Evolutionary conservation across 2,797 vertebrate species (phyloP), one percentile per base, ranked within the genome.

Genomic region (Picus viridis): DNA sequence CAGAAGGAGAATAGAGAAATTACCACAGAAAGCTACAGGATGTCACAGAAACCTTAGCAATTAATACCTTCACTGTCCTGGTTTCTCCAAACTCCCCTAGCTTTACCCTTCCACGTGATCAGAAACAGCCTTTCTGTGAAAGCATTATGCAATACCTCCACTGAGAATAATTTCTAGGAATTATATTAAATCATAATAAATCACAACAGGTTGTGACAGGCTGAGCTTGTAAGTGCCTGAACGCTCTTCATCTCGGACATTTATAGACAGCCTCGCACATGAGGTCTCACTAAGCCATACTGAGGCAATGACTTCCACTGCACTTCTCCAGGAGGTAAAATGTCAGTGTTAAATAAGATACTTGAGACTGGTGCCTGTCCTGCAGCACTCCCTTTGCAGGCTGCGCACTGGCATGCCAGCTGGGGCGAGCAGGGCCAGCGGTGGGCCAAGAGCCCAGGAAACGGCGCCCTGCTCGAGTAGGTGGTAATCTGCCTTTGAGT

Each of bases 371-470:
- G 29, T 10, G 27, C 13, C 3, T 3, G 34, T 80, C 59, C 84
- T 87, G 59, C 73, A 89, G 87, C 80, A 4, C 20, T 64, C 49
- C 16, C 56, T 71, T 13, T 16, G 3, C 32, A 68, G 71, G 53
- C 57, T 4, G 2, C 6, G 36, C 13, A 5, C 19, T 68, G 86
- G 56, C 34, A n/a, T 2, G 1, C 16, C 41, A 75, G 43, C 36
- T 1, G 1, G 84, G 73, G 84, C 51, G 14, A 69, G 30, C 0
- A 0, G 6, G 79, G 68, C 85, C 73, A 89, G 64, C 3, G 7
- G 32, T 5, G n/a, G 59, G 67, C 84, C 70, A 62, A 82, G 18
- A 88, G 80, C 85, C 89, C 94, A 96, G 94, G 91, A 95, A 96
- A 70, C 11, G 4, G 32, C 5, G 10, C 59, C 9, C 20, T 7